phyloP scores from a whole-genome alignment of 2,797 vertebrate genomes.

The Spinus olivaceus region DNA sequence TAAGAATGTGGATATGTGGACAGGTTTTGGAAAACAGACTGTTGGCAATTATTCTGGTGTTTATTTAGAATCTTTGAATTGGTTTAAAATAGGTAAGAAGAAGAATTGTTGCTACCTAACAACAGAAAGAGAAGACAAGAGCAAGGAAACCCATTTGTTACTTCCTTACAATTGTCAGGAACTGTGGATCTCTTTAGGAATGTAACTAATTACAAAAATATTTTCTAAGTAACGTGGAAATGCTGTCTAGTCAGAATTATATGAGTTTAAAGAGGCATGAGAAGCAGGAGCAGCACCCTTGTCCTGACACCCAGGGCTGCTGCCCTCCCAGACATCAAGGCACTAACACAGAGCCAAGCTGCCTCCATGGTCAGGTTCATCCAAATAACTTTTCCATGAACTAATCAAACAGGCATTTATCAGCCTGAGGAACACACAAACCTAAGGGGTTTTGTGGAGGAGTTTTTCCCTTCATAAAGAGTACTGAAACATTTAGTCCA shows the following conservation, averaged over 20 bases:
- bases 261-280: neutral
- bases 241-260: neutral
- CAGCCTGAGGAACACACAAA: neutral
- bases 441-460: neutral
- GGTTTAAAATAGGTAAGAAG: neutral
- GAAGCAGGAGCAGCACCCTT: neutral
- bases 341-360: neutral
- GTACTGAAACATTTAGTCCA: neutral
- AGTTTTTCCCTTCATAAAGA: conserved; percentile 6
- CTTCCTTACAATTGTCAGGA: neutral
- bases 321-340: neutral
- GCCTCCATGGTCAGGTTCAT: neutral
- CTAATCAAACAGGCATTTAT: conserved; percentile 1
- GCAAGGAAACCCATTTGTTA: neutral
- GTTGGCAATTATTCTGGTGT: neutral
- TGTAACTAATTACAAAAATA: neutral
- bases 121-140: neutral
- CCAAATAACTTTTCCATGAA: conserved; percentile 30
- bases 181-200: neutral
- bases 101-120: neutral
- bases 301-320: neutral
- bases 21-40: neutral
- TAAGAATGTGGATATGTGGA: neutral
- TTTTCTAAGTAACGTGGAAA: neutral
- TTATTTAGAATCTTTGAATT: neutral